These are phyloP conservation scores for Odontomyia ornata DNA, from an alignment of 2,888 invertebrate species.

Conservation along the genomic window DNA sequence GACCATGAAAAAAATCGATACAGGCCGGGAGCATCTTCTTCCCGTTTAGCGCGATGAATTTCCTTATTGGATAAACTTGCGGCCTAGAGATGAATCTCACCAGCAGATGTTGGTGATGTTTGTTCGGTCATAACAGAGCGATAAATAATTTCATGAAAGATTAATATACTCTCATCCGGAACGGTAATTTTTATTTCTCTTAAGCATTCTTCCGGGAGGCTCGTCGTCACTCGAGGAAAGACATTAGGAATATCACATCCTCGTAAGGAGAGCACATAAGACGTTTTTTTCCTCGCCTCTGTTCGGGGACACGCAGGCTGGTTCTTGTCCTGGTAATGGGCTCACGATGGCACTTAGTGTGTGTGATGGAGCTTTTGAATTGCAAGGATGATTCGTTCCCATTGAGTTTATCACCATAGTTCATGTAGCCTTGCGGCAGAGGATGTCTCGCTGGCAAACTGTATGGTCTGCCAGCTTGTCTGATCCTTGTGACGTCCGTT, in stretches of 20 bases:
- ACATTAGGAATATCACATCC: background rate
- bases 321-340: too few relatives aligned
- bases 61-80: slow-evolving; percentile 13
- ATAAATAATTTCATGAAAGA: slow-evolving; percentile 41
- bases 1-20: too few relatives aligned
- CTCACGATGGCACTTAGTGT: too few relatives aligned
- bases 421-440: too few relatives aligned
- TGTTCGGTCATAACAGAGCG: slow-evolving; percentile 1
- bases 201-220: background rate
- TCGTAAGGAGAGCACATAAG: background rate
- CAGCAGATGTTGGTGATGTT: slow-evolving; percentile 26
- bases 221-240: background rate
- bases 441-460: too few relatives aligned
- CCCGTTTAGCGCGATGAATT: background rate
- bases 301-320: too few relatives aligned
- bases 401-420: too few relatives aligned
- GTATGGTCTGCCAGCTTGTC: too few relatives aligned
- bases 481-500: too few relatives aligned
- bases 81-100: background rate
- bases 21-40: background rate
- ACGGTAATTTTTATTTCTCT: slow-evolving; percentile 27
- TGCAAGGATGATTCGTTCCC: too few relatives aligned
- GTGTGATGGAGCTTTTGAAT: too few relatives aligned
- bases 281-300: background rate
- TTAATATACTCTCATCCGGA: slow-evolving; percentile 29